Percentiles rank a stretch among this genome's conserved stretches.
These are phyloP conservation scores for Bruchidius siliquastri DNA, from an alignment of 2,888 invertebrate species.

Conservation along the genomic window DNA sequence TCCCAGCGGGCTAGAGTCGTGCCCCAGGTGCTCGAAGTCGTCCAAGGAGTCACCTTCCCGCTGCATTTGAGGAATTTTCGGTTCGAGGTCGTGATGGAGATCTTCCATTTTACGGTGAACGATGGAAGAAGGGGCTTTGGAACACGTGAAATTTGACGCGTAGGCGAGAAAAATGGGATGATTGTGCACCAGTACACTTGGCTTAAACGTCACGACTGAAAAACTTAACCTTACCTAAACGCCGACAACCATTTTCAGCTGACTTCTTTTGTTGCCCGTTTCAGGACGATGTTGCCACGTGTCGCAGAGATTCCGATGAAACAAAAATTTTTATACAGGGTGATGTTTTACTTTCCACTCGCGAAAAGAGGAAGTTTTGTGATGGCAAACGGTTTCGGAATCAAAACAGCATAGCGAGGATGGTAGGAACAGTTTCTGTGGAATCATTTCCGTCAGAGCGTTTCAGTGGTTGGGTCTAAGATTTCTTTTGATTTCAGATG, in stretches of 20 bases:
- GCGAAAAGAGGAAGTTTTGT: no score
- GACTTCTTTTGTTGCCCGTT: slow-evolving; percentile 1
- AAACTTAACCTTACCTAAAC: slow-evolving; percentile 12
- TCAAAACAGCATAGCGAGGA: no score
- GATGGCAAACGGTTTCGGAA: no score
- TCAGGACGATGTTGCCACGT: background rate
- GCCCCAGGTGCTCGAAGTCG: slow-evolving; percentile 70
- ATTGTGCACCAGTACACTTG: background rate
- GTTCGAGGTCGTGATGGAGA: slow-evolving; percentile 13
- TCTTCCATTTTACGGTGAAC: slow-evolving; percentile 15
- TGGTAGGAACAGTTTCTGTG: no score
- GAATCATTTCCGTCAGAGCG: no score
- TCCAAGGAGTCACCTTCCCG: slow-evolving; percentile 67
- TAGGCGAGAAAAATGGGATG: background rate
- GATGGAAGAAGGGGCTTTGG: background rate
- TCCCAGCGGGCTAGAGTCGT: slow-evolving; percentile 51
- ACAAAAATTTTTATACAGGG: background rate
- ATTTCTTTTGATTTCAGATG: no score
- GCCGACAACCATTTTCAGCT: slow-evolving; percentile 12
- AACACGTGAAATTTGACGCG: slow-evolving; percentile 12
- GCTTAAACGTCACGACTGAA: slow-evolving; percentile 17
- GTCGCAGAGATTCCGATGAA: background rate
- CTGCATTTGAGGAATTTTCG: slow-evolving; percentile 21
- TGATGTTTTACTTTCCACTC: background rate
- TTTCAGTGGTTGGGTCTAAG: no score